phyloP scores from a whole-genome alignment of 2,113 vertebrate species.

The Tapirus terrestris region DNA sequence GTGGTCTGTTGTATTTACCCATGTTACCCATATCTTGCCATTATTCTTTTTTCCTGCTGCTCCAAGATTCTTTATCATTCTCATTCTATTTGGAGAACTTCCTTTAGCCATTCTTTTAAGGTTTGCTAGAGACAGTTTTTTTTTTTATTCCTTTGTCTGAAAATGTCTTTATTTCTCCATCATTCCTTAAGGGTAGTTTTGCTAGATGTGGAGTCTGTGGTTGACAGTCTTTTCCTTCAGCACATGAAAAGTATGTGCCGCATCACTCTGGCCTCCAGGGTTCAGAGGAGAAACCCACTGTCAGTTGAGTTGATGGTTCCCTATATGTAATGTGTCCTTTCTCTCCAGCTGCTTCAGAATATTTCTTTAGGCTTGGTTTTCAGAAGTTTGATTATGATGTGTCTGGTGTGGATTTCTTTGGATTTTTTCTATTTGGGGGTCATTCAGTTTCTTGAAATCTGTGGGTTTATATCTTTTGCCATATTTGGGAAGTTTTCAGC shows the following conservation, averaged over 20 bases:
- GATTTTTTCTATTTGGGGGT: not conserved
- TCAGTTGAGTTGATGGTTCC: accelerated
- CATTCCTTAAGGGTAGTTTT: not conserved
- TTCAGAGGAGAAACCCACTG: not conserved
- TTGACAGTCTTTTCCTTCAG: not conserved
- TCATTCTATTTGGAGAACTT: not conserved
- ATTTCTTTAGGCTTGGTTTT: not conserved
- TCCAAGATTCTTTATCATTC: not conserved
- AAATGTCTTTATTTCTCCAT: not conserved
- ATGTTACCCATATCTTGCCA: not conserved
- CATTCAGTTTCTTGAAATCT: not conserved
- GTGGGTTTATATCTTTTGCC: not conserved
- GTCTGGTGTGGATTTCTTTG: not conserved
- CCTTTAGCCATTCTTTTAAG: not conserved
- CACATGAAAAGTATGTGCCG: accelerated
- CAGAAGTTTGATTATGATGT: not conserved
- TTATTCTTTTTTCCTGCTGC: not conserved
- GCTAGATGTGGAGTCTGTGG: not conserved
- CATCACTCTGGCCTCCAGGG: not conserved
- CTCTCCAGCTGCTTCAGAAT: not conserved
- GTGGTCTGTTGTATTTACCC: not conserved
- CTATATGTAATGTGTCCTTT: accelerated
- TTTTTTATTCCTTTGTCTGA: not conserved
- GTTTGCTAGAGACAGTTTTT: not conserved
- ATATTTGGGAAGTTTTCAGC: not conserved